These are phyloP conservation scores for Dromius quadrimaculatus DNA, from an alignment of 2,888 invertebrate species.

Conservation along the genomic window DNA sequence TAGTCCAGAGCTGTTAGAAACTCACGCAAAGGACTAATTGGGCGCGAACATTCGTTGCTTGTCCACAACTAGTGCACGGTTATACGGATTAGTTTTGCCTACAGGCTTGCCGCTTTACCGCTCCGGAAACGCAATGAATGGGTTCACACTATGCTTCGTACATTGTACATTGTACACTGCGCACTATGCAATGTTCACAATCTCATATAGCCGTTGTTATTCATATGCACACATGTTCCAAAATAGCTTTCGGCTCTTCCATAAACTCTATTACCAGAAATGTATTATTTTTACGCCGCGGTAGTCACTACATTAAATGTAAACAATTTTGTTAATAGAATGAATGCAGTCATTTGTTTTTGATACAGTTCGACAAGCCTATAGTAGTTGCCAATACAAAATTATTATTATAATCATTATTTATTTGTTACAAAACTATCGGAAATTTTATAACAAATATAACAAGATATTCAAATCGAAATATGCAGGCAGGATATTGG, in stretches of 20 bases:
- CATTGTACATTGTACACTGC: neutral
- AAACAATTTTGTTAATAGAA: slow-evolving; percentile 16
- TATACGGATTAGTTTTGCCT: slow-evolving; percentile 32
- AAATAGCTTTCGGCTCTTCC: slow-evolving; percentile 32
- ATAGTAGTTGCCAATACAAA: no score
- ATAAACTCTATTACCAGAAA: slow-evolving; percentile 24
- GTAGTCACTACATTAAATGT: slow-evolving; percentile 4
- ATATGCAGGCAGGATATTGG: no score
- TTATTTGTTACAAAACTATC: no score
- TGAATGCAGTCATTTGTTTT: slow-evolving; percentile 20
- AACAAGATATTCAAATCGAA: no score
- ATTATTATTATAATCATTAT: no score
- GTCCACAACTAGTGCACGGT: slow-evolving; percentile 23
- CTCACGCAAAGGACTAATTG: slow-evolving; percentile 31
- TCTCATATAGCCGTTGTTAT: slow-evolving; percentile 27
- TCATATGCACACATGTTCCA: slow-evolving; percentile 27
- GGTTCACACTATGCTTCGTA: no score
- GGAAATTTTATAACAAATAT: no score
- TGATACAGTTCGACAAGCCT: no score
- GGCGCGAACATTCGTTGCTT: slow-evolving; percentile 28
- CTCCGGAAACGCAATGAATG: slow-evolving; percentile 21
- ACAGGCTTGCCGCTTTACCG: slow-evolving; percentile 2
- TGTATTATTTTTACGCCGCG: slow-evolving; percentile 25
- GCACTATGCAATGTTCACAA: slow-evolving; percentile 7
- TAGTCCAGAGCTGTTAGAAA: neutral